Base-by-base conservation (phyloP, 2,888 invertebrate genomes). In the Parnassius glacialis region DNA sequence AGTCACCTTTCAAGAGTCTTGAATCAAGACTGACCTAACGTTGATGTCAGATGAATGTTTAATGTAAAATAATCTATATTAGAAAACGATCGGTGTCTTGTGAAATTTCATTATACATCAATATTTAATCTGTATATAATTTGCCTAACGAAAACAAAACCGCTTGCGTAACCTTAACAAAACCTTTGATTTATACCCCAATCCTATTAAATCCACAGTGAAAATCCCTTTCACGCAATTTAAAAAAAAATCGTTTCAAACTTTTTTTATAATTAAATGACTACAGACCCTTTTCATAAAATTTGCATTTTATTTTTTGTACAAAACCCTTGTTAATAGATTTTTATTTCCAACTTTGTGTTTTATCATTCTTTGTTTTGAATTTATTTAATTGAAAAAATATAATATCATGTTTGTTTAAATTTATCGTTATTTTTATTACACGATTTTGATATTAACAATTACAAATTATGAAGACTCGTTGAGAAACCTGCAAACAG, bases 261-360 rank as follows among this genome's bases (percentile, higher is more conserved):
- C 13, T 47, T 47, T n/a, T n/a, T 12, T 34, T 34, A 34, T 34
- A 34, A 47, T 47, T 11, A n/a, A 47, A n/a, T n/a, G 47, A n/a
- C 47, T n/a, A 47, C 47, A 47, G 12, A n/a, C 47, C 47, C 13
- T 47, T 47, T 47, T 47, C 11, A 47, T 47, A n/a, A 47, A 47
- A 47, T 47, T 47, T 11, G 47, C 1, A 7, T 47, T 47, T 47
- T 47, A 47, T n/a, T 11, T n/a, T 13, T 47, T n/a, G 47, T 12
- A 47, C 47, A 47, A 47, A 47, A 47, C 47, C 13, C 13, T 47
- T 47, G 11, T 47, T 12, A 47, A 47, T 47, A n/a, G 10, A 43
- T 43, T 43, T 43, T 47, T 47, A 13, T n/a, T 12, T 1, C 13
- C 3, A 47, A 47, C 47, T 13, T 12, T 47, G 12, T n/a, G 13